Base-by-base conservation (phyloP, 2,797 vertebrate species). In the Rhinella marina region DNA sequence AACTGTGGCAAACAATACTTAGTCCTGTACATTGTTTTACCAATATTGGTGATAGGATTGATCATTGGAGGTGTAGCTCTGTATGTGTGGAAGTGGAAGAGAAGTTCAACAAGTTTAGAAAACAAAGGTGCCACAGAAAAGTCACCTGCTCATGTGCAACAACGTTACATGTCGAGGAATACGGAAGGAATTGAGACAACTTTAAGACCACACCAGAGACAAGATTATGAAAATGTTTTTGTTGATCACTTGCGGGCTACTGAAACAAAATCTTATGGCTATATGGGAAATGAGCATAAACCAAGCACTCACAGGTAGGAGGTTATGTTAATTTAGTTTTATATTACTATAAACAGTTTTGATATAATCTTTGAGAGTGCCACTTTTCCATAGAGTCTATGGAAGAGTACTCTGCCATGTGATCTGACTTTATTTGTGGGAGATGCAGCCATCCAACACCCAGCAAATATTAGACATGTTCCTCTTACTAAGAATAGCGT, bases 151-250 rank as follows among this genome's bases (percentile, higher is more conserved):
- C 75, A 52, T 9, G 16, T 1, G 17, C 92, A 92, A 64, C 83
- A 89, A 0, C 85, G 90, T 6, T 93, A 94, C 17, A 68, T 81
- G 41, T 90, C 86, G 78, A 90, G 62, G 21, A 27, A 57, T 0
- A 12, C 17, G 0, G 86, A 81, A 14, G 27, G 13, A 9, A 70
- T n/a, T 19, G 14, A 32, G 25, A 29, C 73, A 41, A 59, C 81
- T 62, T 41, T 16, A 41, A 64, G 61, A 17, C 72, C 79, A 23
- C 7, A 12, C 2, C 59, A 32, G 1, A 64, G 54, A 17, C 73
- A 80, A 70, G 81, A 89, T 70, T 94, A 94, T 1, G 93, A 93
- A 78, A 94, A 94, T 41, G 13, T 94, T 76, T 90, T 92, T 11
- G 2, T 91, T 21, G 91, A 85, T 21, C 50, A 84, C 12, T 1